Percentiles rank a stretch among this genome's conserved stretches.
Evolutionary conservation across 2,888 invertebrate genomes (phyloP).

Genomic region (Lobophora halterata): DNA sequence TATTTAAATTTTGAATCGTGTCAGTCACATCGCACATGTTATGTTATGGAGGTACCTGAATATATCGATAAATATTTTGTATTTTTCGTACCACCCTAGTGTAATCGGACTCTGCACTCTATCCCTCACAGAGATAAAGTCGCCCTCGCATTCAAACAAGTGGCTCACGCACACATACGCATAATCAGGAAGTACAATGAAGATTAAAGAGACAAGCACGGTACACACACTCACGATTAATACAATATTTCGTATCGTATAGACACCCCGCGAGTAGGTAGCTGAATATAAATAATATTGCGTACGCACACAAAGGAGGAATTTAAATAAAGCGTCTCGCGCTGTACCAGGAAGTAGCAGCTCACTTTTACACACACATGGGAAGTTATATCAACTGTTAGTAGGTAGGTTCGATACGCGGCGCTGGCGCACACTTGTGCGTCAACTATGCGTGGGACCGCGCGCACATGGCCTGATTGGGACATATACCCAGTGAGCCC

Average conservation of each 20-base stretch:
- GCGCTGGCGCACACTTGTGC: constrained; percentile 76
- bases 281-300: constrained; percentile 74
- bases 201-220: constrained; percentile 76
- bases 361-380: constrained; percentile 66
- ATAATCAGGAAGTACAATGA: constrained; percentile 79
- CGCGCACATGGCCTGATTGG: constrained; percentile 78
- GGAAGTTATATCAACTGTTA: constrained; percentile 47
- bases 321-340: constrained; percentile 78
- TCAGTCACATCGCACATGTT: too few relatives aligned
- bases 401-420: constrained; percentile 58
- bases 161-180: constrained; percentile 71
- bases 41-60: too few relatives aligned
- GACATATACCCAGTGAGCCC: constrained; percentile 75
- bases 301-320: constrained; percentile 71
- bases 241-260: constrained; percentile 64
- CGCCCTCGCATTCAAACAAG: constrained; percentile 80
- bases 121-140: constrained; percentile 78
- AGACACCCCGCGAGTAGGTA: constrained; percentile 55
- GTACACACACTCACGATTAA: constrained; percentile 68
- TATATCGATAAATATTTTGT: constrained; percentile 51
- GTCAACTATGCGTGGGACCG: constrained; percentile 77
- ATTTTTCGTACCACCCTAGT: constrained; percentile 50
- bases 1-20: too few relatives aligned
- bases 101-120: constrained; percentile 79
- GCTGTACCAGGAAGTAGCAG: constrained; percentile 79